Base-by-base conservation (phyloP, 1,140 invertebrate genomes). In the Polyergus mexicanus region DNA sequence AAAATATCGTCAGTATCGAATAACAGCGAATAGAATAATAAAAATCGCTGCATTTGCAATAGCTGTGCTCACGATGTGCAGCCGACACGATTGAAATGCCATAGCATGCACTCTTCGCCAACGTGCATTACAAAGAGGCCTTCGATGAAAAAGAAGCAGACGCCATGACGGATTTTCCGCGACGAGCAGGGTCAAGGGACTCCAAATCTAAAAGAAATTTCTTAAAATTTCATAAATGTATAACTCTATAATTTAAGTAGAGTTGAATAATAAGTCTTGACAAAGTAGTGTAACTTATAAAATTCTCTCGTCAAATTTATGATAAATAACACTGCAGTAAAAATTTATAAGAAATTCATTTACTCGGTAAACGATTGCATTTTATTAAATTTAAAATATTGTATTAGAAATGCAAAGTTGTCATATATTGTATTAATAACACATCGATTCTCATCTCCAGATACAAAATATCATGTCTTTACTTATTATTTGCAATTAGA, bases 81-180 rank as follows among this genome's bases (percentile, higher is more conserved):
- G 72, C 28, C 74, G 56, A 86, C 68, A 60, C 86, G 77, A 80
- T 75, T 90, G 84, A 90, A 90, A 90, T 90, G 81, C 86, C 78
- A 86, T 38, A 51, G 78, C 78, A 84, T 90, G 71, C 86, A 25
- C 72, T 84, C 85, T 80, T 62, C 86, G 65, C 86, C 84, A 63
- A 84, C 74, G 74, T 66, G 86, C 65, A 88, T 88, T 69, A 90
- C 75, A 90, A 90, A 78, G 65, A 90, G 84, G 66, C 60, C 83
- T 88, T 88, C 84, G 62, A 62, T 86, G 86, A 65, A 90, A 90
- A 88, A 90, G 77, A 47, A 80, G 32, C 68, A 51, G 75, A 0
- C 51, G 80, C 74, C 56, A 75, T 87, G 75, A 68, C 54, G 56
- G 69, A 78, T 90, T 90, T 90, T 87, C 72, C 85, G 69, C 32